Evolutionary conservation across 2,113 vertebrate genomes (phyloP), one percentile per base, ranked within the genome.

Genomic region (Dascyllus trimaculatus): DNA sequence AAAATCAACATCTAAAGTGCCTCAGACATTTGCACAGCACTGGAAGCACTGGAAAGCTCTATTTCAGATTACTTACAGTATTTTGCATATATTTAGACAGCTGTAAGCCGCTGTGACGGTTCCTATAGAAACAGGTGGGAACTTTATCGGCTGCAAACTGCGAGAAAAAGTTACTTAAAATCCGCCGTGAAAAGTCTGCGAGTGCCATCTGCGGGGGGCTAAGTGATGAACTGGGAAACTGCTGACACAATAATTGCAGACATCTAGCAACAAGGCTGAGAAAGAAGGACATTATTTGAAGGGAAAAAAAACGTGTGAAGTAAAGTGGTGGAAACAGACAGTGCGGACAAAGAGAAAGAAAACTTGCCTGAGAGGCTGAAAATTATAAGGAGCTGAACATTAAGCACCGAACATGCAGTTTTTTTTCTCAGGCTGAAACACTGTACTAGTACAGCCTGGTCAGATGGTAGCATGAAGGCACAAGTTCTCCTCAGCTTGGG

Each of bases 241-340:
- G 60, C 72, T 84, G 85, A 88, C 85, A 89, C 73, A 76, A 80
- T 85, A 81, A 85, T 83, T 84, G 72, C 75, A 81, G 77, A 66
- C 85, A 69, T 82, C 45, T 69, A 11, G 81, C 61, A 75, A 64
- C 21, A 25, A 85, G 61, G 40, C 59, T 63, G 75, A 74, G 84
- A 29, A 29, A 29, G 29, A 29, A 29, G 5, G 29, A 35, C 32
- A 35, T 35, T 35, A 3, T 35, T 35, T 65, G 62, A 79, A 56
- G 18, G 22, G 57, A 66, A 57, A 65, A 21, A 69, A 69, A 43
- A 60, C 73, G 67, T 64, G 73, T 64, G 71, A 80, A 78, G 43
- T 64, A 81, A 81, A 81, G 78, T 67, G 82, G 24, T 5, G 43
- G 52, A 66, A 64, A 60, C 68, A 32, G 59, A 75, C 70, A 57